These are phyloP conservation scores for Champsocephalus gunnari DNA, from an alignment of 2,797 vertebrate species.

Conservation along the genomic window DNA sequence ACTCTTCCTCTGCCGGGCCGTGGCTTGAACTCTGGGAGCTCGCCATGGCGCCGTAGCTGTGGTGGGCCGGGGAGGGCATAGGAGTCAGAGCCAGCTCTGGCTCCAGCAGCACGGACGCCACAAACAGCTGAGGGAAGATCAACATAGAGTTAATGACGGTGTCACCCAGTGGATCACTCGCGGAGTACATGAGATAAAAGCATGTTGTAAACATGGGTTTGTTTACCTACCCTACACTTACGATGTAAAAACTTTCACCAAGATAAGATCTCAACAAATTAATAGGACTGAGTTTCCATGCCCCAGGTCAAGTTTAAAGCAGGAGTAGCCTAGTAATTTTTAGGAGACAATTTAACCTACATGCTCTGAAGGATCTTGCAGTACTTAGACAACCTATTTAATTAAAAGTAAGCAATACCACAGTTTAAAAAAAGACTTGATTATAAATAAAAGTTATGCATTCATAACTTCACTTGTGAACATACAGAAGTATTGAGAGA, in stretches of 20 bases:
- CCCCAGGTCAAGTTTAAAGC: too few species aligned
- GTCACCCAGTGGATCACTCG: conserved; percentile 28
- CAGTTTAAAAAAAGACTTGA: not conserved
- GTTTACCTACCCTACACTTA: conserved; percentile 4
- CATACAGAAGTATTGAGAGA: too few species aligned
- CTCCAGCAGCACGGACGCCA: conserved; percentile 94
- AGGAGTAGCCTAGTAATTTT: not conserved
- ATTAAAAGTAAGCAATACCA: not conserved
- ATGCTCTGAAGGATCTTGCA: not conserved
- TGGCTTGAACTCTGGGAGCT: conserved; percentile 86
- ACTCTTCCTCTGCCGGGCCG: conserved; percentile 71
- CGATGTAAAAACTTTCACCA: not conserved
- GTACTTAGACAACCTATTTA: not conserved
- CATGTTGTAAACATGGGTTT: conserved; percentile 1
- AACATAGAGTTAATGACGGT: conserved; percentile 29
- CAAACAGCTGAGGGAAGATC: conserved; percentile 88
- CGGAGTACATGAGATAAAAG: not conserved
- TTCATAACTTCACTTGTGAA: too few species aligned
- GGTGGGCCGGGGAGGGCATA: conserved; percentile 93
- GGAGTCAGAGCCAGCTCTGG: conserved; percentile 94
- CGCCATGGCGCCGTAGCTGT: conserved; percentile 93
- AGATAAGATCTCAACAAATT: not conserved
- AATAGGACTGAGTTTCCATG: not conserved
- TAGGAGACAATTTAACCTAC: not conserved
- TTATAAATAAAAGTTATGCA: not conserved